Conservation (phyloP, 2,888 invertebrate genomes). For the Poecilobothrus nobilitatus region DNA sequence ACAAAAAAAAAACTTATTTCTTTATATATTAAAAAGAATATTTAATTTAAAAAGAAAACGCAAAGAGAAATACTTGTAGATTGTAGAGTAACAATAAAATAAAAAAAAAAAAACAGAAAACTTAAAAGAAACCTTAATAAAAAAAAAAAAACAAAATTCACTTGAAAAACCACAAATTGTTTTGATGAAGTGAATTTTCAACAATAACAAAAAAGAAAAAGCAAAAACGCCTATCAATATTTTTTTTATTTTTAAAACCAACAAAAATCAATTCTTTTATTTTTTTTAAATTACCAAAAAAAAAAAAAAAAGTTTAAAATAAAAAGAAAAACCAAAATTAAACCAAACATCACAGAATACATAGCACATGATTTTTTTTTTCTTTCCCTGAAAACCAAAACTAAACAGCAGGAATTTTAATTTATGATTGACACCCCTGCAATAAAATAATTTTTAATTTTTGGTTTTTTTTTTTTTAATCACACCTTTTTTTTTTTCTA, state of each 20-base stretch:
- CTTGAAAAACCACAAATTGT: neutral
- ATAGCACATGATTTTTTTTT: no score
- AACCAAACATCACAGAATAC: no score
- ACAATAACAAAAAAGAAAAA: neutral
- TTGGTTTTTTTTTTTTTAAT: neutral
- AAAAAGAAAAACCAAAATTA: no score
- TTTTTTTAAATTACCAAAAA: neutral
- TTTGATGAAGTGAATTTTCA: neutral
- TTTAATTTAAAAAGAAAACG: no score
- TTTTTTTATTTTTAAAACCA: neutral
- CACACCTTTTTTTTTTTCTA: neutral
- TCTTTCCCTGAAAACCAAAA: neutral
- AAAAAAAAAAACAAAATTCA: neutral
- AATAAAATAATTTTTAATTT: no score
- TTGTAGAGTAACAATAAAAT: no score
- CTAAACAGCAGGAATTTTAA: slow-evolving; percentile 3
- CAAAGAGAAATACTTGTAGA: no score
- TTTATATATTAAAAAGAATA: no score
- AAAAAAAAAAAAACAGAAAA: no score
- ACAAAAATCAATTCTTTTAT: neutral
- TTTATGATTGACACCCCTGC: neutral
- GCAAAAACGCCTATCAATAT: neutral
- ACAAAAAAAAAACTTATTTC: no score
- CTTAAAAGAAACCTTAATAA: no score
- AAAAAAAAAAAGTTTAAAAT: neutral